Evolutionary conservation across 2,888 invertebrate species (phyloP).

Genomic region (Luffia ferchaultella): DNA sequence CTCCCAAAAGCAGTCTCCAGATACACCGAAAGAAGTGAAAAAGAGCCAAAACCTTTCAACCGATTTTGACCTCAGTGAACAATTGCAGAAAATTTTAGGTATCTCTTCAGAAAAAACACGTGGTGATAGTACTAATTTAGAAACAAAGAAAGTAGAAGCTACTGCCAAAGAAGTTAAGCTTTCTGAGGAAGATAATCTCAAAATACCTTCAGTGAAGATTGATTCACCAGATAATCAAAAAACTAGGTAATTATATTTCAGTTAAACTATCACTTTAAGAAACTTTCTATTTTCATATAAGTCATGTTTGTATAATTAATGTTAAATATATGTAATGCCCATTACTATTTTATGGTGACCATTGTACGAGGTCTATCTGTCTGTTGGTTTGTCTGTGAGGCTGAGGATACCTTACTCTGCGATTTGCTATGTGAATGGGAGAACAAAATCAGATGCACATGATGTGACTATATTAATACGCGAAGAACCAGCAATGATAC

Average conservation of each 20-base stretch:
- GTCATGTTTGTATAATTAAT: too few species aligned
- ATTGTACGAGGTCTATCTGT: too few species aligned
- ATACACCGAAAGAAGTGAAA: slow-evolving; percentile 52
- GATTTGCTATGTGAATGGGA: too few species aligned
- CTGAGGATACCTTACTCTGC: too few species aligned
- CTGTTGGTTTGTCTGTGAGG: too few species aligned
- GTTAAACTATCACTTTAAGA: neutral
- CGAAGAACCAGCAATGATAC: too few species aligned
- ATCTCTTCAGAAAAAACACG: slow-evolving; percentile 56
- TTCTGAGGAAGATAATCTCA: slow-evolving; percentile 32
- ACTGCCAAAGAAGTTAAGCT: slow-evolving; percentile 48
- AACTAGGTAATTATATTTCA: slow-evolving; percentile 28
- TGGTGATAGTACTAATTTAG: slow-evolving; percentile 28
- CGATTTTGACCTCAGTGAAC: slow-evolving; percentile 58
- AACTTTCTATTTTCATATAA: neutral
- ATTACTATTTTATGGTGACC: too few species aligned
- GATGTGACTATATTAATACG: too few species aligned
- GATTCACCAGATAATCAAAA: slow-evolving; percentile 55
- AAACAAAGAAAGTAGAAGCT: slow-evolving; percentile 35
- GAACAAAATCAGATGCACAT: too few species aligned
- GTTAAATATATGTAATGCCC: too few species aligned
- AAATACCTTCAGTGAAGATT: slow-evolving; percentile 54
- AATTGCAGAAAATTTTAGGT: slow-evolving; percentile 56
- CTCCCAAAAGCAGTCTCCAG: slow-evolving; percentile 50
- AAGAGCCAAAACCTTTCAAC: slow-evolving; percentile 59